Evolutionary conservation across 2,113 vertebrate species (phyloP).

Genomic region (Heterochromis multidens): DNA sequence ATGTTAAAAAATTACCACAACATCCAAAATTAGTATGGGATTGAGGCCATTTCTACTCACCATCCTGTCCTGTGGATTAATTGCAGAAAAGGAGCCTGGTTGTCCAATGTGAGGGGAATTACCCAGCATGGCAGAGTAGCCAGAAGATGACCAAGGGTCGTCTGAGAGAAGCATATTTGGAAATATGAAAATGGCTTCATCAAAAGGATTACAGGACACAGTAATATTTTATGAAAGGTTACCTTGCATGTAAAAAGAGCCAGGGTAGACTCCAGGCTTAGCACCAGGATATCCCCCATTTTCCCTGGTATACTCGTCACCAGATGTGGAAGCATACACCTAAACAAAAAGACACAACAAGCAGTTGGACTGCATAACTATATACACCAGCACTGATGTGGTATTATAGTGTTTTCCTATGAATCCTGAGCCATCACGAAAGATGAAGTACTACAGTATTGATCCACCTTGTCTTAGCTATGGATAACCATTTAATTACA

Average conservation of each 20-base stretch:
- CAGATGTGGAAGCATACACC: constrained; percentile 95
- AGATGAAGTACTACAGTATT: neutral
- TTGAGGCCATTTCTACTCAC: constrained; percentile 67
- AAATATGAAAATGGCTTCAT: neutral
- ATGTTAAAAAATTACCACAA: neutral
- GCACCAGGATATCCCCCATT: constrained; percentile 82
- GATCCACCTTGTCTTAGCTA: neutral
- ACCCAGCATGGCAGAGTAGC: constrained; percentile 88
- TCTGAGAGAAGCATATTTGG: constrained; percentile 63
- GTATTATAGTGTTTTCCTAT: neutral
- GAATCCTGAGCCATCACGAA: neutral
- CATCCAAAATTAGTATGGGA: neutral
- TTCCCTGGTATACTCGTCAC: constrained; percentile 92
- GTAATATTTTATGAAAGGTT: neutral
- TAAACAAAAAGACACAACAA: constrained; percentile 54
- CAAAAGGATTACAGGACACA: neutral
- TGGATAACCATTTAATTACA: neutral
- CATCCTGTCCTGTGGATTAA: constrained; percentile 95
- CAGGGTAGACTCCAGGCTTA: constrained; percentile 88
- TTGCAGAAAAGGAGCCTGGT: constrained; percentile 82
- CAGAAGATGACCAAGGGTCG: constrained; percentile 88
- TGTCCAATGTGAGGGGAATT: constrained; percentile 87
- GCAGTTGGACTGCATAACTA: neutral
- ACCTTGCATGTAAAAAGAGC: constrained; percentile 96
- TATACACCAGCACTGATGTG: neutral